Base-by-base conservation (phyloP, 2,797 vertebrate genomes). In the Falco biarmicus region DNA sequence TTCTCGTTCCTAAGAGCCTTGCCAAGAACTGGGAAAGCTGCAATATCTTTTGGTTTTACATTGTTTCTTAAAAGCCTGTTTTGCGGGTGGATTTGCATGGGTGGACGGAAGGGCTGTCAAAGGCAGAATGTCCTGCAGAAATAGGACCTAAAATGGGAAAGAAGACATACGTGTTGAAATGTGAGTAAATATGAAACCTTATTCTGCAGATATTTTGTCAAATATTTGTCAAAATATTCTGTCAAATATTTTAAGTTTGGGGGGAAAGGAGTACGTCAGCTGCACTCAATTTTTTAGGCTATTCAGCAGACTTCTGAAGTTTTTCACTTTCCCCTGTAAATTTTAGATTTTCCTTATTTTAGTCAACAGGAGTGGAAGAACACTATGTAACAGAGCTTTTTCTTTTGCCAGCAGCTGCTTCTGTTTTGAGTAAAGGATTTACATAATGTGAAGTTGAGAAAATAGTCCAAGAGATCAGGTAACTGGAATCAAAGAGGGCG, bases 21-120 rank as follows among this genome's bases (percentile, higher is more conserved):
- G 87, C 82, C 93, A 87, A 53, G 93, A 89, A n/a, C 64, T 34
- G 73, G 70, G 83, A 59, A 37, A 91, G 86, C 84, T 60, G 86
- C 9, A 11, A 4, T 70, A 15, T 60, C 75, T 89, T 76, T 66
- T 9, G 10, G 43, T 68, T 61, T 47, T 48, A 14, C 8, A 4
- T 45, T 81, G 85, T 68, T 91, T 71, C 77, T 66, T 54, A 25
- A 80, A 37, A 80, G 65, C 50, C 59, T 31, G 17, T 41, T 86
- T 48, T 82, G 81, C 5, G 43, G 66, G 76, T 43, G 10, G 83
- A 6, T 93, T 39, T 6, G 45, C 69, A 45, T 25, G 89, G 82
- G 43, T 45, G 89, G 84, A 16, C 77, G 54, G 76, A 39, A 66
- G 34, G 74, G 43, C 84, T 74, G 57, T 41, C 73, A 64, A 31